A percentile compares a stretch with the other conserved stretches of the same genome.
Conservation (phyloP, 1,140 invertebrate species). For the Bombus turneri region DNA sequence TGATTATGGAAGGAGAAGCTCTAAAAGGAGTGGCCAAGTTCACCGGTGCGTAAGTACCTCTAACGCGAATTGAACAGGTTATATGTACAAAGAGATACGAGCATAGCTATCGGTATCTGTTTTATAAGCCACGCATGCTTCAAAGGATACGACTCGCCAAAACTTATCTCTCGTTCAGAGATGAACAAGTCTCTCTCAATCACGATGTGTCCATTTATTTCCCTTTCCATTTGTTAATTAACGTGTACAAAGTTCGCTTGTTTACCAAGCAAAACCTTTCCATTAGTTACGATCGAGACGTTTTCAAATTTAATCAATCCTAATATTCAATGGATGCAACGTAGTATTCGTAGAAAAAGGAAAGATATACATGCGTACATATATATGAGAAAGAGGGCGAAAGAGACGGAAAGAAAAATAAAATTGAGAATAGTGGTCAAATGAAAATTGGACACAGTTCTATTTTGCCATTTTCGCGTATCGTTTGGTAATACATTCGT, state of each 20-base stretch:
- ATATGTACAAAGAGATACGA: background rate
- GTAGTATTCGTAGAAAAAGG: no score
- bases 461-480: background rate
- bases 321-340: background rate
- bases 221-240: no score
- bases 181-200: background rate
- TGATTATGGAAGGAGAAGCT: constrained; percentile 82
- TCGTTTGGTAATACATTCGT: background rate
- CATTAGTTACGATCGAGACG: background rate
- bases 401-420: background rate
- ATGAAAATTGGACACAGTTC: background rate
- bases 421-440: background rate
- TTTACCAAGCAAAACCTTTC: background rate
- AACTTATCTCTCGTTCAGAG: background rate
- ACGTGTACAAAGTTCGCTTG: background rate
- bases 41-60: constrained; percentile 71
- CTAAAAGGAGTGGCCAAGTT: constrained; percentile 84
- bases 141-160: background rate
- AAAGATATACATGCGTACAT: background rate
- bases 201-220: constrained; percentile 12
- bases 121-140: background rate
- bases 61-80: background rate
- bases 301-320: background rate
- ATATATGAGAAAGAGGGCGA: background rate
- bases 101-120: no score